Evolutionary conservation across 2,888 invertebrate genomes (phyloP), one percentile per base, ranked within the genome.

Genomic region (Mystacides longicornis): DNA sequence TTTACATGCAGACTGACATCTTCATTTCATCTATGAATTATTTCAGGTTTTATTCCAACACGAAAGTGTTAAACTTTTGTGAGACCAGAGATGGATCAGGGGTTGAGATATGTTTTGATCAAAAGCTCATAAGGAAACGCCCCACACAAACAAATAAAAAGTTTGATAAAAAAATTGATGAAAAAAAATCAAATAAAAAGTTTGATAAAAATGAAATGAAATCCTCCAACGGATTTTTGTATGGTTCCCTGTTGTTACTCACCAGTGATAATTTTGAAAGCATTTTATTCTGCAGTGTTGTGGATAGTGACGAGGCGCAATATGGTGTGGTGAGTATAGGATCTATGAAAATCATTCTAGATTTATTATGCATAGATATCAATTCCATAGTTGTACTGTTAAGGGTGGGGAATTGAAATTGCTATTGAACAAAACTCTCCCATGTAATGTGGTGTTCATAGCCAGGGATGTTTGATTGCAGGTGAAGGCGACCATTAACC

Each of bases 201-300:
- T 59, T 67, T 62, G 18, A 27, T 37, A 27, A 23, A 16, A 18
- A 9, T 31, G 7, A 7, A 9, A 31, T 31, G 31, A 43, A 43
- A 27, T 27, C 27, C 11, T 27, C 64, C 58, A 83, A 83, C 63
- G 72, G 82, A 56, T 79, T 89, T 21, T 81, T 87, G 73, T 82
- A 73, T 65, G 90, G 91, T 0, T 82, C 88, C 0, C 70, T 92
- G 18, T 67, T 93, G 0, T 81, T 87, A 55, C 82, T 93, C 49
- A 86, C 88, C 0, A 71, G 71, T 23, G 81, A 87, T 65, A 74
- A 82, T 55, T 92, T 92, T 68, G 69, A 80, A 23, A 81, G 81
- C 2, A 72, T 89, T 31, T 68, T 85, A 57, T 81, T 90, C 64
- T 90, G 83, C 1, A 82, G 82, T 31, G 85, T 91, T 45, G 71